phyloP scores from a whole-genome alignment of 1,140 invertebrate species.

The Streblospio benedicti region DNA sequence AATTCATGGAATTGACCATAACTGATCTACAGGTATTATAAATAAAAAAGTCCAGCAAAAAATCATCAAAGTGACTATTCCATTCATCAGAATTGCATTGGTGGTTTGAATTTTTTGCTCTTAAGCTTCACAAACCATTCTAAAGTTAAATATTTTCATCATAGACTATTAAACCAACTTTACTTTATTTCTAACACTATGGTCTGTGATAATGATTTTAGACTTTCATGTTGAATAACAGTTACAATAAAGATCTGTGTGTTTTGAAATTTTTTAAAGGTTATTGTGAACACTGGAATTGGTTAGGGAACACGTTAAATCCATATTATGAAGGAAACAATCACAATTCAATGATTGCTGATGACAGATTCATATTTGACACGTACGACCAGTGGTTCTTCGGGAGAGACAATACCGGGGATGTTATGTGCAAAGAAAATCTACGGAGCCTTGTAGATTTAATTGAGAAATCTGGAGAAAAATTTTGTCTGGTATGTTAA shows the following conservation, averaged over 20 bases:
- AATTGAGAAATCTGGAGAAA: constrained; percentile 29
- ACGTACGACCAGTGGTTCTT: constrained; percentile 76
- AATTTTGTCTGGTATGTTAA: neutral
- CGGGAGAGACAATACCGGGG: constrained; percentile 72
- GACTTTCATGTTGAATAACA: no score
- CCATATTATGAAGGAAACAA: constrained; percentile 83
- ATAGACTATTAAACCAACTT: neutral
- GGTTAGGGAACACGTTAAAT: constrained; percentile 78
- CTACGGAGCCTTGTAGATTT: constrained; percentile 53
- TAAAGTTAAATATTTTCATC: neutral
- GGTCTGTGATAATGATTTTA: neutral
- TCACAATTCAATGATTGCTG: constrained; percentile 50
- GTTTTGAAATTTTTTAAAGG: constrained; percentile 18
- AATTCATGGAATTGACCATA: no score
- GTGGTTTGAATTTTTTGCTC: neutral
- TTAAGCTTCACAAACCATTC: neutral
- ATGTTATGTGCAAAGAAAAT: constrained; percentile 64
- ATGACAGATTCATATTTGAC: constrained; percentile 74
- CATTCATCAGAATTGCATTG: no score
- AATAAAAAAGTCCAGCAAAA: no score
- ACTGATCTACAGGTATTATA: no score
- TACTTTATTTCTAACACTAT: no score
- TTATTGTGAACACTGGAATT: constrained; percentile 56
- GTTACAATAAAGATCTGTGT: no score
- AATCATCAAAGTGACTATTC: no score